Evolutionary conservation across 2,797 vertebrate genomes (phyloP), one percentile per base, ranked within the genome.

Genomic region (Falco berigora): DNA sequence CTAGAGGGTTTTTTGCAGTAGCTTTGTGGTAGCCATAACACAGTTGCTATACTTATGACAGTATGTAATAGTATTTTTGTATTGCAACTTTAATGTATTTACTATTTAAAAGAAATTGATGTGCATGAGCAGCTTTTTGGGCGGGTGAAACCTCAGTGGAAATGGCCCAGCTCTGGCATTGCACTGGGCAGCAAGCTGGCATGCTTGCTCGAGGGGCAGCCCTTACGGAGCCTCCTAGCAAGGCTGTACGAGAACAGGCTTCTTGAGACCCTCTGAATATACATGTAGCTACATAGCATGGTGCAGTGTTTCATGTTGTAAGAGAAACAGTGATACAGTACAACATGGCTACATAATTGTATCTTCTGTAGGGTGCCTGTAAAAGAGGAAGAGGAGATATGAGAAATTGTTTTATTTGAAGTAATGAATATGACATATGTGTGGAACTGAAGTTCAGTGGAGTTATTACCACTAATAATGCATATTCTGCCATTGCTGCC

Each of bases 311-410:
- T 62, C 36, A 4, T 64, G 36, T 23, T 49, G 18, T 30, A 32
- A 64, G 55, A 87, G 22, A 49, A 94, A 10, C 6, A 25, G 32
- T 17, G 47, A 25, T 77, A 30, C 16, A 73, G 67, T 16, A 86
- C 61, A 76, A 40, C 0, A 2, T 62, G 49, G 15, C 28, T 78
- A 4, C 0, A 0, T 44, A 56, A 3, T 38, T 66, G 9, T 72
- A 8, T 46, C 30, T 86, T 78, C 64, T 81, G 18, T 62, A 46
- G 27, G 13, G 21, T 58, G 36, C 22, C n/a, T 44, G 8, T 75
- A 46, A 73, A 76, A 81, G 55, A 75, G 32, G 18, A 86, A 47
- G 53, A 74, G 15, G 50, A 79, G 52, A 30, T 58, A n/a, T 1
- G 17, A 40, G 30, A 56, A 47, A 12, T 58, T 18, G 4, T 62